Base-by-base conservation (phyloP, 2,888 invertebrate genomes). In the Danaus chrysippus region DNA sequence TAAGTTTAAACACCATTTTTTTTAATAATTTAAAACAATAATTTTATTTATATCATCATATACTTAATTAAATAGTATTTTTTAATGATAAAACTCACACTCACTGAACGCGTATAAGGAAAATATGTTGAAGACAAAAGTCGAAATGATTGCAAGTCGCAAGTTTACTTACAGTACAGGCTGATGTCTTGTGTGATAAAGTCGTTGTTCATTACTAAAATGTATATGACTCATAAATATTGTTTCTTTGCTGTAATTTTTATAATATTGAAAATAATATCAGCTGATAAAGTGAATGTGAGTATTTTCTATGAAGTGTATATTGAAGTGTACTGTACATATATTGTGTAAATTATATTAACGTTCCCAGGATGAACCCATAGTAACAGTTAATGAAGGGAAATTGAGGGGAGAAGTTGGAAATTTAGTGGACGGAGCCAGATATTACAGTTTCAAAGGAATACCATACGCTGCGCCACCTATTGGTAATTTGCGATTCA, bases 321-420 rank as follows among this genome's bases (percentile, higher is more conserved):
- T 46, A 46, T 6, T n/a, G 15, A 17, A 17, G 15, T 13, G n/a
- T 15, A 17, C 3, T 3, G 49, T 49, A 17, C 23, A 42, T 13
- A 6, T 15, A 17, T 1, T 3, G 49, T 49, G 49, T 42, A 42
- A 49, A 56, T n/a, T 44, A 56, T 52, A 46, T 42, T 63, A 52
- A 59, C 54, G 12, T 1, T 93, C 93, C 68, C 94, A 94, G 43
- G 93, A 93, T 70, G 94, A 94, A 19, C 71, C 83, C 17, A 66
- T 83, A 58, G 79, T 84, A 3, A 67, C 70, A 3, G 72, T 81
- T 0, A 73, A 70, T 23, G 79, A 84, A 67, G 87, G 87, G 0
- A 77, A 76, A 66, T 56, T 87, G 9, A 77, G 71, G 65, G 87
- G 87, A 34, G 64, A 75, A 0, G 61, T 74, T 0, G 73, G 75